phyloP scores from a whole-genome alignment of 2,113 vertebrate species.

The Caranx ignobilis region DNA sequence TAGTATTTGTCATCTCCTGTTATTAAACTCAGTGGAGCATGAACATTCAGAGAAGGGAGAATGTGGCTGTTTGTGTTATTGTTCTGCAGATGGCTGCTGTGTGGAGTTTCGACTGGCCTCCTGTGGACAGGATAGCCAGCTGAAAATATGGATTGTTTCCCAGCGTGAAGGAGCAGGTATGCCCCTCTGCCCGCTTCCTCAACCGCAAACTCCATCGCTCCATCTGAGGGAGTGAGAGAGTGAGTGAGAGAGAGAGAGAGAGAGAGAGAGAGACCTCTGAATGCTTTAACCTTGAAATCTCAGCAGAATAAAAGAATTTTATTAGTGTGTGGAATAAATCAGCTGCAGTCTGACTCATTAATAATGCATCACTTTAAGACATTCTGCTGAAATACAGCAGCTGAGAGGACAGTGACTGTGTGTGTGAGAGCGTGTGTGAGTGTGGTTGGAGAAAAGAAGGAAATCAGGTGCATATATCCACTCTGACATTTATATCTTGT shows the following conservation, averaged over 20 bases:
- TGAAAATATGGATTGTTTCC: constrained; percentile 89
- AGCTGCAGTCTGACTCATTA: constrained; percentile 62
- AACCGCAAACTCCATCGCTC: constrained; percentile 15
- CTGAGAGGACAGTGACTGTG: constrained; percentile 13
- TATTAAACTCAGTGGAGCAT: constrained; percentile 28
- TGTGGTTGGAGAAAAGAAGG: background rate
- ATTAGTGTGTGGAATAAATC: constrained; percentile 71
- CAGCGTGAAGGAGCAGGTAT: constrained; percentile 85
- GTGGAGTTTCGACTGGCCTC: constrained; percentile 88
- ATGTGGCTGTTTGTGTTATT: constrained; percentile 34
- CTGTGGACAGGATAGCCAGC: constrained; percentile 90
- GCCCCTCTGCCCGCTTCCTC: constrained; percentile 5
- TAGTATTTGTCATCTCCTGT: constrained; percentile 10
- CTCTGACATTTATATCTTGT: constrained; percentile 52
- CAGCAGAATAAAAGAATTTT: constrained; percentile 60
- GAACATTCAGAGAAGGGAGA: constrained; percentile 16
- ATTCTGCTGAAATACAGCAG: constrained; percentile 53
- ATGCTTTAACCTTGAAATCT: constrained; percentile 66
- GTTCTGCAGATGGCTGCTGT: constrained; percentile 76
- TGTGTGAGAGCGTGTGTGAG: constrained; percentile 20
- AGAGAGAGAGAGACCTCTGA: constrained; percentile 19
- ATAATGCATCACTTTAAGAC: constrained; percentile 69
- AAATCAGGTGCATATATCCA: constrained; percentile 46
- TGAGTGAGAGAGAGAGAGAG: constrained; percentile 9
- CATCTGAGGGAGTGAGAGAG: constrained; percentile 5